Evolutionary conservation across 2,113 vertebrate species (phyloP).

Genomic region (Pogonocichla stellata): DNA sequence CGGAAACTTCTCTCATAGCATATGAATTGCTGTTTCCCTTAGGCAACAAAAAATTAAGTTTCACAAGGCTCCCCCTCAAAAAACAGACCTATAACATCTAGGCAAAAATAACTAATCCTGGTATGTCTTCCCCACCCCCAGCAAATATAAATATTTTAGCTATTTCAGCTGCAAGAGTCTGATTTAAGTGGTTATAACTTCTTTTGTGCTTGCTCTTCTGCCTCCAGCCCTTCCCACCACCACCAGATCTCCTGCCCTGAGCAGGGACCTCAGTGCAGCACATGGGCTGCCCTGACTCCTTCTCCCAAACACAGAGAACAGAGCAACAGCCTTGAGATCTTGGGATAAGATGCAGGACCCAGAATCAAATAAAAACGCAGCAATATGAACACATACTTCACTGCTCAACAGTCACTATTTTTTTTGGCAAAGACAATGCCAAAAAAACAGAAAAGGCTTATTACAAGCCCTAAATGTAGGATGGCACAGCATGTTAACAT

Average conservation of each 20-base stretch:
- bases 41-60: conserved; percentile 21
- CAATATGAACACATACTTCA: neutral
- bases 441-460: conserved; percentile 2
- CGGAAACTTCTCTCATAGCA: neutral
- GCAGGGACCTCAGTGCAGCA: rapidly evolving
- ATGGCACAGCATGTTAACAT: conserved; percentile 65
- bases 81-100: neutral
- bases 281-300: neutral
- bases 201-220: neutral
- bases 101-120: neutral
- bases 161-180: neutral
- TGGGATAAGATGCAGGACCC: neutral
- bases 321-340: neutral
- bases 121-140: neutral
- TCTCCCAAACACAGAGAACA: neutral
- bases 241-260: neutral
- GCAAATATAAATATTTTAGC: conserved; percentile 17
- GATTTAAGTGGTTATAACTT: neutral
- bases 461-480: conserved; percentile 59
- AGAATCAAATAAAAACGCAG: neutral
- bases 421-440: conserved; percentile 43
- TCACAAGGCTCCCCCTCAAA: neutral
- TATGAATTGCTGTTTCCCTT: neutral
- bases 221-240: neutral
- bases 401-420: conserved; percentile 11